A percentile compares a stretch with the other conserved stretches of the same genome.
Evolutionary conservation across 2,797 vertebrate genomes (phyloP).

Genomic region (Pterois miles): DNA sequence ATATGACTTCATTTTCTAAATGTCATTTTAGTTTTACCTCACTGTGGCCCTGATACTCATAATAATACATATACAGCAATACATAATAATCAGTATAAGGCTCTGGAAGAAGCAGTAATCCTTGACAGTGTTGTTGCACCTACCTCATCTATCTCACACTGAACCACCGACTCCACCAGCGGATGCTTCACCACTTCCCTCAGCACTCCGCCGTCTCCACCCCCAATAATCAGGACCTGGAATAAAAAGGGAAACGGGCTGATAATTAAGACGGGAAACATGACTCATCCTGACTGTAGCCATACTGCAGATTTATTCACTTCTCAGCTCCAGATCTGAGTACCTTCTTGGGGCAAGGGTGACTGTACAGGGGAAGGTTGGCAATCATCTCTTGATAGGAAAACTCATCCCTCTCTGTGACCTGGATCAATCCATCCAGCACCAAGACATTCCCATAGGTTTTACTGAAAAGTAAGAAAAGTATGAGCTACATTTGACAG

Average conservation of each 20-base stretch:
- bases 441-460: slow-evolving; percentile 96
- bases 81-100: neutral
- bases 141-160: slow-evolving; percentile 98
- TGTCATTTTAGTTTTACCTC: no score
- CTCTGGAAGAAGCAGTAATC: neutral
- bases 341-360: slow-evolving; percentile 94
- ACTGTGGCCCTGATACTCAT: no score
- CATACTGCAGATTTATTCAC: neutral
- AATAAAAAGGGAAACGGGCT: fast-evolving
- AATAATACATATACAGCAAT: no score
- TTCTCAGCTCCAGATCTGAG: neutral
- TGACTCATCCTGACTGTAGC: neutral
- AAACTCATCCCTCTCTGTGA: slow-evolving; percentile 97
- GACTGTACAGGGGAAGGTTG: slow-evolving; percentile 94
- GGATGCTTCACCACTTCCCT: slow-evolving; percentile 96
- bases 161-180: slow-evolving; percentile 91
- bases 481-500: neutral
- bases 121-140: slow-evolving; percentile 12
- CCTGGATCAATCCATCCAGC: slow-evolving; percentile 98
- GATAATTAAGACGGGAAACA: neutral
- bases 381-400: slow-evolving; percentile 99
- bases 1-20: no score
- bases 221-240: slow-evolving; percentile 96
- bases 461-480: slow-evolving; percentile 83
- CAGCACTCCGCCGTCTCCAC: slow-evolving; percentile 94